phyloP scores from a whole-genome alignment of 2,797 vertebrate genomes.

The Rhincodon typus region DNA sequence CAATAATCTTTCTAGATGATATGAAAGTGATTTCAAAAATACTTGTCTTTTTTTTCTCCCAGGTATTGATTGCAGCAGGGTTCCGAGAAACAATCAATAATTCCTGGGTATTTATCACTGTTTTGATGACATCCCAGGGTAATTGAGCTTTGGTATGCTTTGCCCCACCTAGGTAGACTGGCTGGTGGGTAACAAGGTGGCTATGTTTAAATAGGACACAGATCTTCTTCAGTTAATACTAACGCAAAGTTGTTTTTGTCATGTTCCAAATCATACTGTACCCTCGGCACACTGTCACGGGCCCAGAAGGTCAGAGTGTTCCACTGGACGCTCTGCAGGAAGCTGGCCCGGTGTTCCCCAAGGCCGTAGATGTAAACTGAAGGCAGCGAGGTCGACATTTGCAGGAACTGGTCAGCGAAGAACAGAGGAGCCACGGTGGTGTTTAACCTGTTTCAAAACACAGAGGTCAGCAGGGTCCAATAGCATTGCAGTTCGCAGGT shows the following conservation, averaged over 20 bases:
- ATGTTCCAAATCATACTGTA: slow-evolving; percentile 39
- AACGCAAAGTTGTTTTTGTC: neutral
- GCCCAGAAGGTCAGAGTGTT: slow-evolving; percentile 80
- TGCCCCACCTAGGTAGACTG: neutral
- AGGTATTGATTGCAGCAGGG: neutral
- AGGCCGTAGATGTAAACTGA: slow-evolving; percentile 70
- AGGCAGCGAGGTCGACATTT: slow-evolving; percentile 66
- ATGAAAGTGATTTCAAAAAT: neutral
- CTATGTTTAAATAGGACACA: neutral
- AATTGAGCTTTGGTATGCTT: neutral
- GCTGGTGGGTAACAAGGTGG: neutral
- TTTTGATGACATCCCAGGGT: neutral
- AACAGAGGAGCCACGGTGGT: slow-evolving; percentile 76
- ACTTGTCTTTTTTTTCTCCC: neutral
- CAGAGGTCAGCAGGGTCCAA: neutral
- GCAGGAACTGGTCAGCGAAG: slow-evolving; percentile 81
- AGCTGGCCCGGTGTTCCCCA: slow-evolving; percentile 70
- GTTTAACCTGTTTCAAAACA: slow-evolving; percentile 59
- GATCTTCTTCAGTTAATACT: neutral
- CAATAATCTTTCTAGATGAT: neutral
- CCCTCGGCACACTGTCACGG: slow-evolving; percentile 60
- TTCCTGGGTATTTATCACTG: neutral
- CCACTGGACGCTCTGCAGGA: slow-evolving; percentile 76
- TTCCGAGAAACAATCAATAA: neutral
- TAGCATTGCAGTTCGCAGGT: neutral